These are phyloP conservation scores for Prolemur simus DNA, from an alignment of 2,113 vertebrate genomes.

Conservation along the genomic window DNA sequence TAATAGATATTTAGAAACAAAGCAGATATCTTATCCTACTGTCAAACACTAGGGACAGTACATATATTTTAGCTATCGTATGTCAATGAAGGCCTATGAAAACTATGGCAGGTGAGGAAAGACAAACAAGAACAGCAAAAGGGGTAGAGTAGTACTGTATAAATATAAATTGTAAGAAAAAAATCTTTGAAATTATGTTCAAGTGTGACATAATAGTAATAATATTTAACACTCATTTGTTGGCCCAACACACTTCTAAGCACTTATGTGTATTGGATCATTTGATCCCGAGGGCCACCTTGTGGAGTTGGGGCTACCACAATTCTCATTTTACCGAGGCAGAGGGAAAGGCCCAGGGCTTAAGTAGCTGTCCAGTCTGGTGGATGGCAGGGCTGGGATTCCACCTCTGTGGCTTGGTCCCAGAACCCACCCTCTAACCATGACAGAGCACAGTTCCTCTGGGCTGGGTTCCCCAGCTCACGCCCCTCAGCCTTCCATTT, in stretches of 20 bases:
- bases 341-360: neutral
- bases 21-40: neutral
- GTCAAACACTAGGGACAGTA: neutral
- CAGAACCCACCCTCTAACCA: neutral
- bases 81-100: neutral
- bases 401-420: too few relatives aligned
- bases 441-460: too few relatives aligned
- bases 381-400: neutral
- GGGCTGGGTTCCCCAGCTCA: neutral
- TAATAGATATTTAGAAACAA: neutral
- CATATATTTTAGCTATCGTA: neutral
- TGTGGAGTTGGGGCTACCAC: too few relatives aligned
- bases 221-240: neutral
- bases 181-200: neutral
- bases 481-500: neutral
- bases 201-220: too few relatives aligned
- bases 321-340: neutral
- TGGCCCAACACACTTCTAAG: neutral
- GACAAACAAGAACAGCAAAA: neutral
- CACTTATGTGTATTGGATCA: too few relatives aligned
- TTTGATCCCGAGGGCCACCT: neutral
- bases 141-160: neutral
- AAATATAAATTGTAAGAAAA: neutral
- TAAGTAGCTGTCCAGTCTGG: neutral
- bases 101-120: neutral